These are phyloP conservation scores for Setophaga kirtlandii DNA, from an alignment of 2,113 vertebrate genomes.

Conservation along the genomic window DNA sequence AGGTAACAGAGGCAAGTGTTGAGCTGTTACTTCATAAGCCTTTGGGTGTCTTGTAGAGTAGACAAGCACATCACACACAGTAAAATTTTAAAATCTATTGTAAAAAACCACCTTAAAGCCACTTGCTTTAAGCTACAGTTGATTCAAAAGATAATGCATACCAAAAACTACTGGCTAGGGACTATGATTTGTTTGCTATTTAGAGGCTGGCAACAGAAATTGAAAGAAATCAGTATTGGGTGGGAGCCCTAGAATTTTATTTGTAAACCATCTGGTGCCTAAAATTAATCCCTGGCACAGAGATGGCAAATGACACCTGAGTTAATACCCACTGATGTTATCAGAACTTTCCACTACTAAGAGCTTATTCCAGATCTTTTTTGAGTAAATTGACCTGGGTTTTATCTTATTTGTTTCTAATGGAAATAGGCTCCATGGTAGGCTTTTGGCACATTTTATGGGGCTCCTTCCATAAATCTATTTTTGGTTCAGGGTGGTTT, in stretches of 20 bases:
- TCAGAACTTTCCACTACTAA: background rate
- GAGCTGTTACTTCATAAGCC: background rate
- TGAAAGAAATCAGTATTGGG: background rate
- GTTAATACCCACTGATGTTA: background rate
- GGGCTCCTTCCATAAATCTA: background rate
- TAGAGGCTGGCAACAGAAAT: background rate
- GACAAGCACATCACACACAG: fast-evolving
- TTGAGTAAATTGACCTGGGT: background rate
- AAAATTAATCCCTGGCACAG: background rate
- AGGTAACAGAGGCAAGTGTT: background rate
- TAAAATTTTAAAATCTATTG: background rate
- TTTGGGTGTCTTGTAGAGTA: background rate
- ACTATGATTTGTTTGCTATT: background rate
- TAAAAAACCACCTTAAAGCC: background rate
- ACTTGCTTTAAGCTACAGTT: background rate
- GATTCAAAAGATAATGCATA: background rate
- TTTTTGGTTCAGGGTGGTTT: background rate
- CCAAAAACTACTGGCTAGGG: background rate
- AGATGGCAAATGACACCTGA: background rate
- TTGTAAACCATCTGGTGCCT: background rate
- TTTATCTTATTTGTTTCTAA: background rate
- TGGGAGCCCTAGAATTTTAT: background rate
- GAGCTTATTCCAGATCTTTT: background rate
- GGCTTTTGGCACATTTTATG: background rate
- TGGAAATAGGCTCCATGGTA: background rate